These are phyloP conservation scores for Lysiphlebus fabarum DNA, from an alignment of 1,140 invertebrate species.

Conservation along the genomic window DNA sequence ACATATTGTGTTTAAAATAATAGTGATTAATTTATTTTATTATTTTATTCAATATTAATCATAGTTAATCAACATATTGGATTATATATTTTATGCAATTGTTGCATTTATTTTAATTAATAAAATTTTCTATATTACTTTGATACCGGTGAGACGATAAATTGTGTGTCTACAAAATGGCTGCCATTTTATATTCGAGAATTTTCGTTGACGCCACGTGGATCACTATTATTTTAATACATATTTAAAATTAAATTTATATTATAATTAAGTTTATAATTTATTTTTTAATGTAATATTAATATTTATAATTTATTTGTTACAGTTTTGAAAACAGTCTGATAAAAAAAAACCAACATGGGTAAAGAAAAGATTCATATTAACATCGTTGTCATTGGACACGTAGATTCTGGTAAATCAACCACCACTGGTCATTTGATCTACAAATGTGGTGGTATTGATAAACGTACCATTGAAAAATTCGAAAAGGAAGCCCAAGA, in stretches of 20 bases:
- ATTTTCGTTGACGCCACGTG: slow-evolving; percentile 51
- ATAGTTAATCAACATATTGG: slow-evolving; percentile 11
- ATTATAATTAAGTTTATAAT: slow-evolving; percentile 11
- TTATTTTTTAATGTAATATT: background rate
- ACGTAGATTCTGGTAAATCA: slow-evolving; percentile 98
- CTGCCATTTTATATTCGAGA: slow-evolving; percentile 46
- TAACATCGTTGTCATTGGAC: slow-evolving; percentile 99
- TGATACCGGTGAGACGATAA: slow-evolving; percentile 13
- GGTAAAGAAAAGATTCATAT: slow-evolving; percentile 97
- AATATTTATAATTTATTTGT: slow-evolving; percentile 18
- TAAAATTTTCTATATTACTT: background rate
- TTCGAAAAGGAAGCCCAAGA: slow-evolving; percentile 99
- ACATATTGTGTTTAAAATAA: slow-evolving; percentile 23
- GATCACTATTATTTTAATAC: slow-evolving; percentile 23
- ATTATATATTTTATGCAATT: background rate
- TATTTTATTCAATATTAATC: slow-evolving; percentile 9
- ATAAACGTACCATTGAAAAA: slow-evolving; percentile 98
- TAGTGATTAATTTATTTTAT: slow-evolving; percentile 43
- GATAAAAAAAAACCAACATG: slow-evolving; percentile 57
- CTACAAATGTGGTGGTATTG: slow-evolving; percentile 99
- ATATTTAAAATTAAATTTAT: slow-evolving; percentile 26
- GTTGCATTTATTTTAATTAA: background rate
- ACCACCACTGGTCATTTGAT: slow-evolving; percentile 98
- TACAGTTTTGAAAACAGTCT: slow-evolving; percentile 47
- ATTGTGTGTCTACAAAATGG: slow-evolving; percentile 49